A percentile compares a stretch with the other conserved stretches of the same genome.
These are phyloP conservation scores for Drosophila elegans DNA, from an alignment of 1,140 invertebrate genomes.

Conservation along the genomic window DNA sequence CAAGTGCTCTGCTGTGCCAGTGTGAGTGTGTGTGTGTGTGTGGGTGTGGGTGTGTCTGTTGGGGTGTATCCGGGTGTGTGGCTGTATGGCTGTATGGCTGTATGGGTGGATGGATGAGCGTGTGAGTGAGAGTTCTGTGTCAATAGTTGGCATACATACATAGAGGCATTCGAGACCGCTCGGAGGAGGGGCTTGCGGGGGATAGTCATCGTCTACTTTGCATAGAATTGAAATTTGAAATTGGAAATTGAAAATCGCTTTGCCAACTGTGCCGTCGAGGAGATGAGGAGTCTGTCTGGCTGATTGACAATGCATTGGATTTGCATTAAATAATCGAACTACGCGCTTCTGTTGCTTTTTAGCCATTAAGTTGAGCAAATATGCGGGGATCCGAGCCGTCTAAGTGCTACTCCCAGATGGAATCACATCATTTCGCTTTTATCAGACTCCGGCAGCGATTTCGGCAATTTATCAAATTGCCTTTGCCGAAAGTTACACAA, in stretches of 20 bases:
- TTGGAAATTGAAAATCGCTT: constrained; percentile 76
- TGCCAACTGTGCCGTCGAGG: constrained; percentile 56
- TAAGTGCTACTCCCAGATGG: constrained; percentile 5
- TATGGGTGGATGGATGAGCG: constrained; percentile 13
- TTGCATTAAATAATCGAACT: constrained; percentile 80
- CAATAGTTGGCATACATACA: constrained; percentile 75
- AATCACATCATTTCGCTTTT: constrained; percentile 30
- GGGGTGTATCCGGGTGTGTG: constrained; percentile 1
- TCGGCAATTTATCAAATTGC: constrained; percentile 36
- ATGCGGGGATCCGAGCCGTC: constrained; percentile 19
- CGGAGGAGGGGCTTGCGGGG: background rate
- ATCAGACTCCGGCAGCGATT: constrained; percentile 17
- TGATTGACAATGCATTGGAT: constrained; percentile 75
- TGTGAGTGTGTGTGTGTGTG: constrained; percentile 8
- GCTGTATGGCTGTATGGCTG: constrained; percentile 7
- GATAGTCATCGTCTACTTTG: constrained; percentile 62
- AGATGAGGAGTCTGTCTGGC: constrained; percentile 35
- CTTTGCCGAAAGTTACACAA: constrained; percentile 31
- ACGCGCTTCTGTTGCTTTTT: constrained; percentile 43
- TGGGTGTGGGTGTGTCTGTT: background rate
- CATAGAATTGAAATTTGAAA: constrained; percentile 76
- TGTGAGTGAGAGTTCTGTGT: constrained; percentile 62
- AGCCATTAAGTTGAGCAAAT: constrained; percentile 69
- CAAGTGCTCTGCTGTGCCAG: constrained; percentile 62
- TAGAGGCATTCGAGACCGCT: constrained; percentile 34